Evolutionary conservation across 2,113 vertebrate species (phyloP).

Genomic region (Leiothrix lutea): DNA sequence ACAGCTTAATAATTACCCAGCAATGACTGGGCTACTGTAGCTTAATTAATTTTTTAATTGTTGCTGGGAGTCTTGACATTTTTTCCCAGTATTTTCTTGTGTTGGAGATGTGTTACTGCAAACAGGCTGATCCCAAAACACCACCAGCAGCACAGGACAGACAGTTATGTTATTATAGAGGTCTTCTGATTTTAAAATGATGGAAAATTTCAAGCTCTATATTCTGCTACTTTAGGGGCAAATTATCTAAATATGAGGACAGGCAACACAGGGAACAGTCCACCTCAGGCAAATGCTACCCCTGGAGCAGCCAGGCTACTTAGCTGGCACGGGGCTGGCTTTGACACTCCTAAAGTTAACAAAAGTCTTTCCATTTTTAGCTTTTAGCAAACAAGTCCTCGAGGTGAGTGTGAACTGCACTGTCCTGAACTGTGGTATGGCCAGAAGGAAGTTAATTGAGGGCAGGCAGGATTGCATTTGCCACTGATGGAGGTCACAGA

Average conservation of each 20-base stretch:
- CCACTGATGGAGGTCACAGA: not conserved
- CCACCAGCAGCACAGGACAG: not conserved
- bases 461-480: not conserved
- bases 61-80: constrained; percentile 57
- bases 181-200: not conserved
- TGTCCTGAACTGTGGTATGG: not conserved
- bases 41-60: constrained; percentile 69
- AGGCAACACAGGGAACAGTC: not conserved
- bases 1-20: constrained; percentile 67
- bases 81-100: not conserved
- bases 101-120: not conserved
- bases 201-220: not conserved
- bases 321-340: not conserved
- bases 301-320: not conserved
- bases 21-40: constrained; percentile 44
- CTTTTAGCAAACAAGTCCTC: not conserved
- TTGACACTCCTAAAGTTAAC: not conserved
- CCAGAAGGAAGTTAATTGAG: constrained; percentile 23
- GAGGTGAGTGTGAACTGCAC: not conserved
- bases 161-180: not conserved
- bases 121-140: not conserved
- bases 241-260: not conserved
- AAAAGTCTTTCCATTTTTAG: not conserved
- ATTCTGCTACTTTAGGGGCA: not conserved
- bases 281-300: not conserved